Conservation (phyloP, 2,888 invertebrate genomes). For the Eupelmus urozonus region DNA sequence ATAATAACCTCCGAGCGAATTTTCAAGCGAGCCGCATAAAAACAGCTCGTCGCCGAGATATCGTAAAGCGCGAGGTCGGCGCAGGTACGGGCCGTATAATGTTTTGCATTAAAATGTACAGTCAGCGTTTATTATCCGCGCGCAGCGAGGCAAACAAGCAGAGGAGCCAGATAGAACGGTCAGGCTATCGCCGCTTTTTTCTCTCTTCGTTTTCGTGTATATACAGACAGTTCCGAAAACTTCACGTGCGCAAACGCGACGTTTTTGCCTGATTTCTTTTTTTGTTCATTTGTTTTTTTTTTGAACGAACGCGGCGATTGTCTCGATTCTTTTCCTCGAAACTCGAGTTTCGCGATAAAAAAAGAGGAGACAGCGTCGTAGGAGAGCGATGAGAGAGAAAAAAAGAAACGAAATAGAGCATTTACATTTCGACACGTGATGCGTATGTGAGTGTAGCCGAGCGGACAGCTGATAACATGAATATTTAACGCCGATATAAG, state of each 20-base stretch:
- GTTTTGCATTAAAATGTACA: constrained; percentile 10
- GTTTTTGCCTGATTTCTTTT: not conserved
- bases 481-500: constrained; percentile 14
- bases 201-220: not conserved
- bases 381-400: not conserved
- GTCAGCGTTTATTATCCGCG: constrained; percentile 13
- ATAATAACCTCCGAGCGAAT: not conserved
- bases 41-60: not conserved
- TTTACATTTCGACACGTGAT: constrained; percentile 13
- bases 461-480: constrained; percentile 17
- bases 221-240: not conserved
- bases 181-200: not conserved
- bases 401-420: not conserved
- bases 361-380: no score
- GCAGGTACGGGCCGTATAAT: not conserved
- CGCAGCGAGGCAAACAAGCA: not conserved
- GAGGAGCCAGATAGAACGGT: not conserved
- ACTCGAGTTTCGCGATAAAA: not conserved
- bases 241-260: not conserved
- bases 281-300: not conserved
- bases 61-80: not conserved
- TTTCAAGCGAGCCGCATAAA: not conserved
- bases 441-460: no score
- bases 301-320: not conserved
- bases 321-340: no score